phyloP scores from a whole-genome alignment of 2,888 invertebrate species.

The Sarcophaga rosellei region DNA sequence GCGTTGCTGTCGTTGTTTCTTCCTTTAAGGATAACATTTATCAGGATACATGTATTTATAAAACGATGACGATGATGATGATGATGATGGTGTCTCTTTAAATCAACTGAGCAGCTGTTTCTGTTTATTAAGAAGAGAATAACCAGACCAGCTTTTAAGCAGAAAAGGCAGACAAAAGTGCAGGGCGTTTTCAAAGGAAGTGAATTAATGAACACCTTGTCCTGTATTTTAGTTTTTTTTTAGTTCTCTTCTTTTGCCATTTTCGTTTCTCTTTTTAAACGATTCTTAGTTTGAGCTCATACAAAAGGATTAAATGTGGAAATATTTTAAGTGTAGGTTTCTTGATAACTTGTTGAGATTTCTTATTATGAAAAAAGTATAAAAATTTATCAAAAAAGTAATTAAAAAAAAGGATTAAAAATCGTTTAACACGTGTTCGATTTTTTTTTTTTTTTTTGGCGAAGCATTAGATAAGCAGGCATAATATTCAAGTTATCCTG shows the following conservation, averaged over 20 bases:
- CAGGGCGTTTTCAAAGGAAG: conserved; percentile 17
- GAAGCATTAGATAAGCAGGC: too few species aligned
- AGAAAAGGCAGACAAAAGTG: neutral
- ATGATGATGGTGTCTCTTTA: conserved; percentile 25
- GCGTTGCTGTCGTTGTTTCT: conserved; percentile 18
- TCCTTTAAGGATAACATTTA: conserved; percentile 18
- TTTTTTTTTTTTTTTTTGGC: too few species aligned
- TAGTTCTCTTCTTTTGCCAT: neutral
- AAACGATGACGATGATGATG: conserved; percentile 23
- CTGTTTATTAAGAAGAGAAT: neutral
- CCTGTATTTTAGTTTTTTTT: neutral
- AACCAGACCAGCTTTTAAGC: neutral
- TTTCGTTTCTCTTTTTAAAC: neutral
- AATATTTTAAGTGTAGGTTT: too few species aligned
- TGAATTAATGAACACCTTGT: conserved; percentile 45
- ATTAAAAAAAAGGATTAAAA: too few species aligned
- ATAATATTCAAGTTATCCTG: too few species aligned
- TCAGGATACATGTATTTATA: too few species aligned
- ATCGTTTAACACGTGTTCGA: too few species aligned
- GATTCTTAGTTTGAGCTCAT: too few species aligned
- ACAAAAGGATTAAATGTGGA: too few species aligned
- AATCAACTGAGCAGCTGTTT: conserved; percentile 53
- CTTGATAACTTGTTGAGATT: too few species aligned
- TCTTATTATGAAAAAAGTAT: too few species aligned
- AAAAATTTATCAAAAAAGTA: too few species aligned